Conservation (phyloP, 2,113 vertebrate genomes). For the Corythoichthys intestinalis region DNA sequence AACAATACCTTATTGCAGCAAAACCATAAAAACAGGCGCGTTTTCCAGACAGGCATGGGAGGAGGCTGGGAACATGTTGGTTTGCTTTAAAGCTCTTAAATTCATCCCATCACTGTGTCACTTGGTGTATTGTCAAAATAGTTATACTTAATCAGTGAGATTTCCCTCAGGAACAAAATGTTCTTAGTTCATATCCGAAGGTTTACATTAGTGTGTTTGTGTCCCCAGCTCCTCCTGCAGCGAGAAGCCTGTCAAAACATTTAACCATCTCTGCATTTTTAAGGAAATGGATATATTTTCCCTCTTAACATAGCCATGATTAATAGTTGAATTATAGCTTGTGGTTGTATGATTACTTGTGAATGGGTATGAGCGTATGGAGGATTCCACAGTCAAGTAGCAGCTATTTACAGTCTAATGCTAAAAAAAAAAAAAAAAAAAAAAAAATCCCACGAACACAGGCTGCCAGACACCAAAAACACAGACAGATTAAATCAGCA, state of each 20-base stretch:
- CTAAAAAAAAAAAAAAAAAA: neutral
- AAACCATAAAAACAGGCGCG: slow-evolving; percentile 20
- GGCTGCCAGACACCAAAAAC: slow-evolving; percentile 7
- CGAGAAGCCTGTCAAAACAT: slow-evolving; percentile 35
- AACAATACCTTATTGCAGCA: slow-evolving; percentile 35
- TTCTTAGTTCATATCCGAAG: slow-evolving; percentile 49
- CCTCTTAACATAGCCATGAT: neutral
- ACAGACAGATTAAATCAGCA: slow-evolving; percentile 13
- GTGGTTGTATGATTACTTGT: neutral
- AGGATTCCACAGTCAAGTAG: slow-evolving; percentile 7
- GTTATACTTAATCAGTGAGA: slow-evolving; percentile 61
- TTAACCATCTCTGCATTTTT: slow-evolving; percentile 19
- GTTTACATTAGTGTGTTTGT: slow-evolving; percentile 45
- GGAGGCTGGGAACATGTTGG: slow-evolving; percentile 58
- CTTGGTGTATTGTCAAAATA: slow-evolving; percentile 66
- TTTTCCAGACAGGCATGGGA: slow-evolving; percentile 39
- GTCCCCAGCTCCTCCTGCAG: slow-evolving; percentile 48
- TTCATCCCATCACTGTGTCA: slow-evolving; percentile 54
- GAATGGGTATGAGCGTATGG: neutral
- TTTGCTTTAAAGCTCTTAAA: slow-evolving; percentile 56
- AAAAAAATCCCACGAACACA: slow-evolving; percentile 1
- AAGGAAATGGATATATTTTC: neutral
- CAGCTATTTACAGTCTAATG: slow-evolving; percentile 12
- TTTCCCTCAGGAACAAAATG: slow-evolving; percentile 62
- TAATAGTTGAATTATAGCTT: slow-evolving; percentile 2